Percentiles rank a stretch among this genome's conserved stretches.
phyloP scores from a whole-genome alignment of 2,888 invertebrate species.

The Mongoloraphidia duomilia region DNA sequence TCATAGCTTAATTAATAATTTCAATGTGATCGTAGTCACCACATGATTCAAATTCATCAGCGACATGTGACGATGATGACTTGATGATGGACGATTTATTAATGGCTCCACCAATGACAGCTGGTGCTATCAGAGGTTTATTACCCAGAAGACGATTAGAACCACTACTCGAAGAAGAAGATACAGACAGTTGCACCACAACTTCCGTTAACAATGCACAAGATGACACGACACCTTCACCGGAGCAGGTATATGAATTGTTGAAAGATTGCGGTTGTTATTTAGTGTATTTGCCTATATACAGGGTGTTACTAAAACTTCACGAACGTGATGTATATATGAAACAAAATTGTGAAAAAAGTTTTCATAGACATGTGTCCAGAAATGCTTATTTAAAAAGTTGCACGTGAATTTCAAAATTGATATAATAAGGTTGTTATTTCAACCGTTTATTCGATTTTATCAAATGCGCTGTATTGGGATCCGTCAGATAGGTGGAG shows the following conservation, averaged over 20 bases:
- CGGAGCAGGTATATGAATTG: conserved; percentile 27
- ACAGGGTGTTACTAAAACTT: too few relatives aligned
- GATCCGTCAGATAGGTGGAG: too few relatives aligned
- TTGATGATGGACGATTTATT: conserved; percentile 69
- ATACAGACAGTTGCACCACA: conserved; percentile 46
- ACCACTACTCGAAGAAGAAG: conserved; percentile 71
- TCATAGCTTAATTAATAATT: neutral
- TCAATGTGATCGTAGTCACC: neutral
- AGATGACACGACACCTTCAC: conserved; percentile 22
- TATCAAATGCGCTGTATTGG: too few relatives aligned
- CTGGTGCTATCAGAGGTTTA: conserved; percentile 52
- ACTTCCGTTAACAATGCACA: conserved; percentile 22
- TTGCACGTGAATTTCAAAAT: too few relatives aligned
- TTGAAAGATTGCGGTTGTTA: too few relatives aligned
- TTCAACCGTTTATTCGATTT: too few relatives aligned
- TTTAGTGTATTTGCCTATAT: neutral
- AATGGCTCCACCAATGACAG: conserved; percentile 64
- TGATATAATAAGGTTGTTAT: too few relatives aligned
- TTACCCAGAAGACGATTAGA: conserved; percentile 63
- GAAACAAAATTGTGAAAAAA: neutral
- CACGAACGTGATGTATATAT: too few relatives aligned
- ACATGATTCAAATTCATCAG: conserved; percentile 33
- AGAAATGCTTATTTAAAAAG: too few relatives aligned
- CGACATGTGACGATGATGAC: conserved; percentile 62
- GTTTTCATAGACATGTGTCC: too few relatives aligned